Evolutionary conservation across 1,140 invertebrate genomes (phyloP), one percentile per base, ranked within the genome.

Genomic region (Nasonia vitripennis): DNA sequence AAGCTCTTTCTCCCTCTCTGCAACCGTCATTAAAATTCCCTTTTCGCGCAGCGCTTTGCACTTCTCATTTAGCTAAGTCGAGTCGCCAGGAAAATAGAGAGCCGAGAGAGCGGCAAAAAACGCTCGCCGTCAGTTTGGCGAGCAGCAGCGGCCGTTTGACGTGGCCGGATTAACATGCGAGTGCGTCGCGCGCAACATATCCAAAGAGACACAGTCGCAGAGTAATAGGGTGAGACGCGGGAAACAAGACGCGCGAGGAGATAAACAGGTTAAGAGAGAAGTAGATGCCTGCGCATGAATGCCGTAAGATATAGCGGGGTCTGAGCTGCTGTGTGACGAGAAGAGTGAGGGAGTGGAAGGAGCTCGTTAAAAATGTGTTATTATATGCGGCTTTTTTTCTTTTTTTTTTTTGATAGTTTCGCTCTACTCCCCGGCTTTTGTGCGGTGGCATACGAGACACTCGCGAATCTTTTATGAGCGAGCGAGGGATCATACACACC

Each of bases 331-430:
- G 41, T 9, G 5, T 45, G 41, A 45, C 41, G 41, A 45, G 41
- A 9, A 45, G 10, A 45, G n/a, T 14, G 45, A 37, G 34, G 6
- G n/a, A 51, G 75, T 51, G 34, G 37, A 74, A 41, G 37, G 12
- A 51, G 75, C 75, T 78, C 45, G 75, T 51, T 78, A 51, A 51
- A 41, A 75, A 78, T 78, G 23, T 78, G 41, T 51, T 51, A 78
- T 51, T 37, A 37, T 37, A 37, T 27, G 55, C 5, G 55, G 14
- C 20, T 62, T n/a, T 2, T 7, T 4, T 62, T 62, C 2, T 62
- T 14, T 62, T 62, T n/a, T 62, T 20, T 41, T 45, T 41, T 74
- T 74, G 17, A 31, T 37, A 41, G 17, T 41, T 41, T 74, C 14
- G 14, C 55, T n/a, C 55, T n/a, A 62, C 6, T n/a, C 17, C 20